A percentile compares a stretch with the other conserved stretches of the same genome.
Conservation (phyloP, 2,888 invertebrate species). For the Caenorhabditis panamensis region DNA sequence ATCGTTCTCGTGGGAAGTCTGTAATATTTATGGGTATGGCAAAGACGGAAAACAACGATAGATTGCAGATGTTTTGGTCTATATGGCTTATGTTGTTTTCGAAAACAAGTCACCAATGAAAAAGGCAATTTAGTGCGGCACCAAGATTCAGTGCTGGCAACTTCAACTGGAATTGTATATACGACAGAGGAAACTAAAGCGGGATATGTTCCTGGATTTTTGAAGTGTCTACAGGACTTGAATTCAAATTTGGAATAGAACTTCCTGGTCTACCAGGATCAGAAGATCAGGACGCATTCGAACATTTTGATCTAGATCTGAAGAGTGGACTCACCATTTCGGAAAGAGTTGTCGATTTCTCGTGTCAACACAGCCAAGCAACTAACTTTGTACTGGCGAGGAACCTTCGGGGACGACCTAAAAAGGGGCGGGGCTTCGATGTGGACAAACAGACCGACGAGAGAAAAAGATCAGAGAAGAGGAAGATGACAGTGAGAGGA, state of each 20-base stretch:
- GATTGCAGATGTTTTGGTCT: no score
- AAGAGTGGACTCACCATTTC: constrained; percentile 4
- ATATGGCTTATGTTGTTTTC: neutral
- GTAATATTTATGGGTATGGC: neutral
- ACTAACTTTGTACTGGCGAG: constrained; percentile 28
- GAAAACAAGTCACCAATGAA: neutral
- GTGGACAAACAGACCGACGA: constrained; percentile 37
- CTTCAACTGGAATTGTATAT: no score
- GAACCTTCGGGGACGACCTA: constrained; percentile 30
- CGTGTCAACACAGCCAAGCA: constrained; percentile 31
- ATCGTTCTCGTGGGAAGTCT: constrained; percentile 54
- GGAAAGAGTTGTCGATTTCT: constrained; percentile 26
- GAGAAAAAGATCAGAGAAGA: neutral
- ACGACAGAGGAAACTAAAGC: no score
- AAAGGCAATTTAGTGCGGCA: no score
- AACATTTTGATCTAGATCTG: constrained; percentile 6
- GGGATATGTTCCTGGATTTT: no score
- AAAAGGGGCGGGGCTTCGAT: constrained; percentile 34
- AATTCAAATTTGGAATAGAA: no score
- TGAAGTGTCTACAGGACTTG: no score
- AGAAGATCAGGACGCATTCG: neutral
- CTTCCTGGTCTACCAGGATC: no score
- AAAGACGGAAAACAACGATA: neutral
- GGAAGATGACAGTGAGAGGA: constrained; percentile 16
- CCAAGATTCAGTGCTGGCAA: no score